phyloP scores from a whole-genome alignment of 2,888 invertebrate genomes.

The Tricholauxania praeusta region DNA sequence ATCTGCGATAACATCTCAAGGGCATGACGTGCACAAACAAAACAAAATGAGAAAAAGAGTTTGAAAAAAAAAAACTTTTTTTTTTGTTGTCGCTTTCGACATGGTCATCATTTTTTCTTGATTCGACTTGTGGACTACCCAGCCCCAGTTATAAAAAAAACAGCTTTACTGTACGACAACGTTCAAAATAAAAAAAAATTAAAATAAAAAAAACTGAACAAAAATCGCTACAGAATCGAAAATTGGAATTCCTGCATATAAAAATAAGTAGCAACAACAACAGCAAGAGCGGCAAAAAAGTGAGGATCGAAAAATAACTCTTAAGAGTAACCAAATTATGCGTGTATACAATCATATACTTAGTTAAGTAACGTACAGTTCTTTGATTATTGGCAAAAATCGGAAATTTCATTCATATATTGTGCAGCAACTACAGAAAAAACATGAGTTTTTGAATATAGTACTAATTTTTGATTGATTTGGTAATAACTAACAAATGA shows the following conservation, averaged over 20 bases:
- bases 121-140: not conserved
- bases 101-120: conserved; percentile 29
- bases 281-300: conserved; percentile 43
- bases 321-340: conserved; percentile 9
- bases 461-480: too few species aligned
- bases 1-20: conserved; percentile 55
- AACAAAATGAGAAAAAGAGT: conserved; percentile 13
- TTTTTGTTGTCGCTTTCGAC: conserved; percentile 36
- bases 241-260: conserved; percentile 63
- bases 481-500: too few species aligned
- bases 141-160: not conserved
- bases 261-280: conserved; percentile 46
- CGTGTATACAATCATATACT: not conserved
- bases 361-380: not conserved
- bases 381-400: too few species aligned
- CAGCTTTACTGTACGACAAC: not conserved
- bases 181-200: too few species aligned
- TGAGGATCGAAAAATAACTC: not conserved
- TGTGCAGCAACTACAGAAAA: too few species aligned
- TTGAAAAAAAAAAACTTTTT: conserved; percentile 13
- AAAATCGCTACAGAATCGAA: conserved; percentile 59
- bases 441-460: too few species aligned
- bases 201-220: not conserved
- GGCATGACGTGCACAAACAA: conserved; percentile 55
- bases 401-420: too few species aligned